Evolutionary conservation across 2,888 invertebrate species (phyloP).

Genomic region (Scaptomyza caliginosa): DNA sequence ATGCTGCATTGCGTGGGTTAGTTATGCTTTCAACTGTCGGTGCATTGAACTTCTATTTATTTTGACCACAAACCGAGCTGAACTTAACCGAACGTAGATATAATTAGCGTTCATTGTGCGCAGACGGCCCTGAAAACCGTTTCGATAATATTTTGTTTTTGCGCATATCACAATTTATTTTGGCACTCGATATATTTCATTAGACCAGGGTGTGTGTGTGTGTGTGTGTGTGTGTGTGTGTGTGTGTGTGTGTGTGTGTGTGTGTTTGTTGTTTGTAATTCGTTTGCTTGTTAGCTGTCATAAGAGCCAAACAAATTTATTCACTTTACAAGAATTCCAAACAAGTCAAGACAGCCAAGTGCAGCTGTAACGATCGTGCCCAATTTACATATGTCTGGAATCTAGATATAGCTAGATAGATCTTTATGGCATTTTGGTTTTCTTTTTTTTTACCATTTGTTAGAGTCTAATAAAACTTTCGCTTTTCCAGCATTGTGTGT

Average conservation of each 20-base stretch:
- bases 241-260: conserved; percentile 27
- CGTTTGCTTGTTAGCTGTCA: conserved; percentile 68
- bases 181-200: conserved; percentile 66
- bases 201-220: conserved; percentile 40
- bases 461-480: conserved; percentile 56
- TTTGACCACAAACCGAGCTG: conserved; percentile 27
- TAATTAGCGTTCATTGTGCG: conserved; percentile 75
- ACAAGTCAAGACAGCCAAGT: conserved; percentile 35
- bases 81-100: conserved; percentile 39
- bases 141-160: conserved; percentile 33
- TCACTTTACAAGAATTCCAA: conserved; percentile 69
- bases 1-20: conserved; percentile 65
- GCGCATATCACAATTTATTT: conserved; percentile 47
- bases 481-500: conserved; percentile 60
- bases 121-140: conserved; percentile 59
- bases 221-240: conserved; percentile 15
- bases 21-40: conserved; percentile 27
- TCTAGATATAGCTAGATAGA: not conserved
- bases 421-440: conserved; percentile 5
- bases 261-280: conserved; percentile 35
- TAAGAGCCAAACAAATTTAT: conserved; percentile 72
- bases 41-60: conserved; percentile 62
- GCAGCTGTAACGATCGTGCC: conserved; percentile 23
- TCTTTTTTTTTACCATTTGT: not conserved
- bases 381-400: not conserved